Conservation (phyloP, 2,797 vertebrate species). For the Distichodus sexfasciatus region DNA sequence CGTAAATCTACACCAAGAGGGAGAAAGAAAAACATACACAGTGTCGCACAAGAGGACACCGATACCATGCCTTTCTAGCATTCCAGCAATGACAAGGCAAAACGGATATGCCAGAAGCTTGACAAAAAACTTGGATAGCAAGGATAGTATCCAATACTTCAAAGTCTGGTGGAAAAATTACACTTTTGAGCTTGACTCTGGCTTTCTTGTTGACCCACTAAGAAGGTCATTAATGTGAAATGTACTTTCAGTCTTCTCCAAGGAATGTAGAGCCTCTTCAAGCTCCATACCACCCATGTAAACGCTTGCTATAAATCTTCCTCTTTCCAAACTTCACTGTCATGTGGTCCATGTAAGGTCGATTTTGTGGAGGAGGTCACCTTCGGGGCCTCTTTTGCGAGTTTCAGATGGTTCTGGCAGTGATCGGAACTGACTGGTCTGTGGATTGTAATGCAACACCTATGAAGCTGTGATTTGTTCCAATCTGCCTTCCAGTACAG, state of each 20-base stretch:
- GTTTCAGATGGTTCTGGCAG: too few species aligned
- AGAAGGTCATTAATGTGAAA: background rate
- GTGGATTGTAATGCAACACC: too few species aligned
- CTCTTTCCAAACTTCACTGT: background rate
- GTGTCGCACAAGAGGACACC: background rate
- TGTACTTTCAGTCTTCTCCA: background rate
- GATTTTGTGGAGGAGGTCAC: too few species aligned
- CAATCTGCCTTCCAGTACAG: too few species aligned
- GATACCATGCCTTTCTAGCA: background rate
- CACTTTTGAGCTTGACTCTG: background rate
- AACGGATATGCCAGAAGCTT: background rate
- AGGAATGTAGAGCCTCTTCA: background rate
- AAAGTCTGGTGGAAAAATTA: background rate
- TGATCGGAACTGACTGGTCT: too few species aligned
- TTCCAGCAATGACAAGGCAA: background rate
- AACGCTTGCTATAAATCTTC: background rate
- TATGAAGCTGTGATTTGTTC: too few species aligned
- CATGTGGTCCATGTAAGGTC: too few species aligned
- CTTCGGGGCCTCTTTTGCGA: too few species aligned
- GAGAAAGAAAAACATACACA: background rate
- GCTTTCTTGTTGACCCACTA: background rate
- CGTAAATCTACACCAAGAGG: conserved; percentile 22
- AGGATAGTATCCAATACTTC: background rate
- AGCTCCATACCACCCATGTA: background rate
- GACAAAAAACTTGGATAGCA: background rate